Evolutionary conservation across 2,888 invertebrate genomes (phyloP).

Genomic region (Cremastinae sp.): DNA sequence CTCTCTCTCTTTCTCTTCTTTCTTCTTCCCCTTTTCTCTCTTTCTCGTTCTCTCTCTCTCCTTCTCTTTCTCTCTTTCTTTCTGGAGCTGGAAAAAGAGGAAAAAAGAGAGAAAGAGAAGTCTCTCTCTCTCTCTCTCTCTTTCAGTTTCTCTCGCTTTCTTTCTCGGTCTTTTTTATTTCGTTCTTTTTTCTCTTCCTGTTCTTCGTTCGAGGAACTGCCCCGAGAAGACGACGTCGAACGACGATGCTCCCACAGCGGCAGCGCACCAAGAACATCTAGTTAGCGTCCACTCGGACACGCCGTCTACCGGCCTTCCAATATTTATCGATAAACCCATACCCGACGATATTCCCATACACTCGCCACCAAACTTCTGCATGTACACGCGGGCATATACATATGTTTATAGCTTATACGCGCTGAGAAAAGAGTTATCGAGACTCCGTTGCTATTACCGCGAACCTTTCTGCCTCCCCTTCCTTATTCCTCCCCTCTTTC

Average conservation of each 20-base stretch:
- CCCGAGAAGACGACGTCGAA: conserved; percentile 33
- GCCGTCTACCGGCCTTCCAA: conserved; percentile 55
- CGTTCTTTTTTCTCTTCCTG: conserved; percentile 20
- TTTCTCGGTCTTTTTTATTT: background rate
- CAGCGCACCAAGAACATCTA: conserved; percentile 57
- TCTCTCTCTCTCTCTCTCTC: too few relatives aligned
- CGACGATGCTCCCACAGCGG: conserved; percentile 52
- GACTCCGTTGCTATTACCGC: conserved; percentile 6
- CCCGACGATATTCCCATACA: conserved; percentile 7
- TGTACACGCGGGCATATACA: background rate
- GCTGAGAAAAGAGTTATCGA: conserved; percentile 13
- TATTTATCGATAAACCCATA: conserved; percentile 22
- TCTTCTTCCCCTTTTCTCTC: too few relatives aligned
- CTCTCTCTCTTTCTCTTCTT: conserved; percentile 31
- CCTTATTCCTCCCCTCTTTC: background rate
- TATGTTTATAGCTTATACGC: background rate
- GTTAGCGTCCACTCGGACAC: conserved; percentile 61
- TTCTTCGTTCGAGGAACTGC: conserved; percentile 50
- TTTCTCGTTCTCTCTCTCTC: conserved; percentile 32
- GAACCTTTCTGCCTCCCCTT: conserved; percentile 2
- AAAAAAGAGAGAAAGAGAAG: conserved; percentile 6
- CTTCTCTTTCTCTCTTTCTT: conserved; percentile 9
- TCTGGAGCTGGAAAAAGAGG: background rate
- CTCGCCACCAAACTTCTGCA: background rate
- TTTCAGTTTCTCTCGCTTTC: too few relatives aligned